These are phyloP conservation scores for Otus sunia DNA, from an alignment of 2,113 vertebrate genomes.

Conservation along the genomic window DNA sequence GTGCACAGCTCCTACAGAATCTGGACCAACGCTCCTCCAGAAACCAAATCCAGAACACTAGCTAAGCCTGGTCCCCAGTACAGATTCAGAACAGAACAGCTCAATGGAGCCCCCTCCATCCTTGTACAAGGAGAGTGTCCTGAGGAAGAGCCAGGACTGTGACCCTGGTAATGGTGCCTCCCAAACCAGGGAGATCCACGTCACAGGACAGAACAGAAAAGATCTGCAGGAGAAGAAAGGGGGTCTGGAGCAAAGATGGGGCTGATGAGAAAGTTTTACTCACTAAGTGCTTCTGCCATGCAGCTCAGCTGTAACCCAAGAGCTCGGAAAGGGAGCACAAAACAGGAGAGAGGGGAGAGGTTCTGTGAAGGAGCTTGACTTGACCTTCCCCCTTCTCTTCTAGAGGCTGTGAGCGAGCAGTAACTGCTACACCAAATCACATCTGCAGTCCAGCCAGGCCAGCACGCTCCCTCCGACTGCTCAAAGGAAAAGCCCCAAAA, in stretches of 20 bases:
- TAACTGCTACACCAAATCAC: background rate
- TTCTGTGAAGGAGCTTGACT: background rate
- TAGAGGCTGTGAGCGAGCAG: background rate
- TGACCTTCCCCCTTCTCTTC: background rate
- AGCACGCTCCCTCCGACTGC: background rate
- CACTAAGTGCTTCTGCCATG: background rate
- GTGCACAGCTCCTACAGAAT: background rate
- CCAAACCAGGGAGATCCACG: background rate
- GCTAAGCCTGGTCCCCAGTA: background rate
- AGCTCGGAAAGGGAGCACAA: background rate
- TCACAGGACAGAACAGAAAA: background rate
- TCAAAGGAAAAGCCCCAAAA: background rate
- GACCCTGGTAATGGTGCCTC: accelerated
- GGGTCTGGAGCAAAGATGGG: background rate
- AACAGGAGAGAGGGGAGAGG: background rate
- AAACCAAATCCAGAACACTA: background rate
- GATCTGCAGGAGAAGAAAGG: background rate
- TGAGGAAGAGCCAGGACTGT: background rate
- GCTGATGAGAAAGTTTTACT: background rate
- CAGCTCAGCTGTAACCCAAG: background rate
- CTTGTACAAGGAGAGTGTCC: background rate
- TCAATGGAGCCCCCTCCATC: background rate
- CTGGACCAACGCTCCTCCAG: background rate
- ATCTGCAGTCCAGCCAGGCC: background rate
- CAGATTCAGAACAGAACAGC: background rate